Percentiles rank a stretch among this genome's conserved stretches.
phyloP scores from a whole-genome alignment of 2,113 vertebrate genomes.

The Pygoscelis adeliae region DNA sequence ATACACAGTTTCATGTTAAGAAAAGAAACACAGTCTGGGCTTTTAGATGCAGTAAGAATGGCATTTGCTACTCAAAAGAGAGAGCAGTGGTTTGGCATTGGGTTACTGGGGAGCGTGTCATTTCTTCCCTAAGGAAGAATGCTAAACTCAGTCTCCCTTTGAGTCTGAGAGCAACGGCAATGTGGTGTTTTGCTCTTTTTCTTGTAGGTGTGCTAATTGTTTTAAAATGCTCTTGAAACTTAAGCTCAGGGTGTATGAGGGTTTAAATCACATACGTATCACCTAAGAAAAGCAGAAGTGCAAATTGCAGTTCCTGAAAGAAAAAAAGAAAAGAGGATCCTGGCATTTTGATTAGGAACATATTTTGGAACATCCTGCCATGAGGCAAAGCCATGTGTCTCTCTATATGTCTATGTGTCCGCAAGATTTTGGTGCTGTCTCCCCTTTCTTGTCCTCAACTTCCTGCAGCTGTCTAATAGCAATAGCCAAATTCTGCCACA shows the following conservation, averaged over 20 bases:
- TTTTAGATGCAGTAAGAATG: background rate
- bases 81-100: slow-evolving; percentile 18
- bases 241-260: background rate
- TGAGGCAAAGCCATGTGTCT: background rate
- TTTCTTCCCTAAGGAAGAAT: slow-evolving; percentile 38
- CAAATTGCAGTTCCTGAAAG: background rate
- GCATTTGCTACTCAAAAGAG: slow-evolving; percentile 32
- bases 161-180: background rate
- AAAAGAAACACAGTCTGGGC: slow-evolving; percentile 10
- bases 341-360: background rate
- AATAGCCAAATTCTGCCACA: slow-evolving; percentile 59
- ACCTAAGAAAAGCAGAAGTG: slow-evolving; percentile 2
- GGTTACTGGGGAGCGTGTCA: background rate
- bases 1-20: slow-evolving; percentile 41
- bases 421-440: background rate
- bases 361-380: slow-evolving; percentile 18
- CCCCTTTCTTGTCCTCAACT: slow-evolving; percentile 29
- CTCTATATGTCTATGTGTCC: background rate
- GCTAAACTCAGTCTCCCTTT: background rate
- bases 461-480: slow-evolving; percentile 71
- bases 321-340: background rate
- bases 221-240: slow-evolving; percentile 27
- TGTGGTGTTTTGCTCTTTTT: background rate
- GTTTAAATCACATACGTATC: background rate
- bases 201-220: background rate